A percentile compares a stretch with the other conserved stretches of the same genome.
These are phyloP conservation scores for Arremon brunneinucha DNA, from an alignment of 2,797 vertebrate genomes.

Conservation along the genomic window DNA sequence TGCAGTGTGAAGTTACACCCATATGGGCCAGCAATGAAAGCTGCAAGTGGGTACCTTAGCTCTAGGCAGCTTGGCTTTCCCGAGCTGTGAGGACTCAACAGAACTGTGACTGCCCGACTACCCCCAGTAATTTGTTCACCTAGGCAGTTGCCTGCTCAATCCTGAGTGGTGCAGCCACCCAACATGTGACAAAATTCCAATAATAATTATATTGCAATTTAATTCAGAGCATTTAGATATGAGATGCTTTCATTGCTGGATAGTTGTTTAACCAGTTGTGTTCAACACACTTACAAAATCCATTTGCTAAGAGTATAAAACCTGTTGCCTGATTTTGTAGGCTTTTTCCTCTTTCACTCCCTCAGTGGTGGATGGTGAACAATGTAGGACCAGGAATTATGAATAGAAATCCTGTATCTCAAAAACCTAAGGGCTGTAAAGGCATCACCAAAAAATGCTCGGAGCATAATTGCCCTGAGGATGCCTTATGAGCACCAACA, in stretches of 20 bases:
- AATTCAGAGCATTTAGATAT: neutral
- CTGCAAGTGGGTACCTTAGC: neutral
- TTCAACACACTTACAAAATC: neutral
- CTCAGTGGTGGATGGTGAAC: neutral
- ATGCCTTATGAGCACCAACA: neutral
- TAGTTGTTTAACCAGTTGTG: neutral
- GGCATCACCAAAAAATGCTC: neutral
- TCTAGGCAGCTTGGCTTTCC: neutral
- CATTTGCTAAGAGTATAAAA: neutral
- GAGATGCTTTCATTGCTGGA: neutral
- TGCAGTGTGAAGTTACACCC: neutral
- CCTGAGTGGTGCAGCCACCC: neutral
- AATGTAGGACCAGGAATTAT: neutral
- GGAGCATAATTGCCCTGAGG: neutral
- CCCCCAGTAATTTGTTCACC: neutral
- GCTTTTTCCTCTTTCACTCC: neutral
- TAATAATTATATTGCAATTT: neutral
- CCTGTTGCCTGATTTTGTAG: neutral
- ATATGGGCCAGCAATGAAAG: neutral
- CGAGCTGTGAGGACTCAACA: neutral
- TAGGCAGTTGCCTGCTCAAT: neutral
- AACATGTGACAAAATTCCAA: neutral
- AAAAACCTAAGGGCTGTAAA: neutral
- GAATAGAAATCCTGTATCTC: neutral
- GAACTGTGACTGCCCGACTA: neutral